phyloP scores from a whole-genome alignment of 92 coral and sea anemone species.

The Anthopleura xanthogrammica region DNA sequence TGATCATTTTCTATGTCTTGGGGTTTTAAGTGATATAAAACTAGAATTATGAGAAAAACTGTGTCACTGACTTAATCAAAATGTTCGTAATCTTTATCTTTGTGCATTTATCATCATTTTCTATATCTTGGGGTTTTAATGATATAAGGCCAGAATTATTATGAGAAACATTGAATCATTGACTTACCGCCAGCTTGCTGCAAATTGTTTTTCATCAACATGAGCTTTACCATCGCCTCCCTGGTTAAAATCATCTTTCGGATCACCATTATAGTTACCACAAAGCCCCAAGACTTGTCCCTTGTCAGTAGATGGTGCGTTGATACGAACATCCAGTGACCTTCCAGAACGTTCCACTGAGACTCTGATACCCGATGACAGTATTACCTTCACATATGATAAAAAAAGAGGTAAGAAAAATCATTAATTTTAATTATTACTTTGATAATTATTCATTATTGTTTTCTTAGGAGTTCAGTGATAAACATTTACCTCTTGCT shows the following conservation, averaged over 20 bases:
- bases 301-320: constrained; percentile 37
- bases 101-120: no score
- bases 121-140: no score
- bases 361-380: constrained; percentile 41
- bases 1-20: background rate
- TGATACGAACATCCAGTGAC: constrained; percentile 49
- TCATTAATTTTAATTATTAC: no score
- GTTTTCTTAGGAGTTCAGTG: background rate
- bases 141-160: no score
- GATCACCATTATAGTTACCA: constrained; percentile 51
- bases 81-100: background rate
- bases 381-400: constrained; percentile 7
- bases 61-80: background rate
- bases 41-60: no score
- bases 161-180: no score
- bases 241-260: constrained; percentile 38
- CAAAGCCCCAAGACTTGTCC: constrained; percentile 52
- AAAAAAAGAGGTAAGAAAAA: no score
- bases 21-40: no score
- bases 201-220: constrained; percentile 12
- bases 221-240: constrained; percentile 24
- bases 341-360: constrained; percentile 29
- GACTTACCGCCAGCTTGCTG: constrained; percentile 47
- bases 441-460: background rate
- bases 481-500: background rate